Evolutionary conservation across 2,888 invertebrate genomes (phyloP), one percentile per base, ranked within the genome.

Genomic region (Chamaedrilus cognettii): DNA sequence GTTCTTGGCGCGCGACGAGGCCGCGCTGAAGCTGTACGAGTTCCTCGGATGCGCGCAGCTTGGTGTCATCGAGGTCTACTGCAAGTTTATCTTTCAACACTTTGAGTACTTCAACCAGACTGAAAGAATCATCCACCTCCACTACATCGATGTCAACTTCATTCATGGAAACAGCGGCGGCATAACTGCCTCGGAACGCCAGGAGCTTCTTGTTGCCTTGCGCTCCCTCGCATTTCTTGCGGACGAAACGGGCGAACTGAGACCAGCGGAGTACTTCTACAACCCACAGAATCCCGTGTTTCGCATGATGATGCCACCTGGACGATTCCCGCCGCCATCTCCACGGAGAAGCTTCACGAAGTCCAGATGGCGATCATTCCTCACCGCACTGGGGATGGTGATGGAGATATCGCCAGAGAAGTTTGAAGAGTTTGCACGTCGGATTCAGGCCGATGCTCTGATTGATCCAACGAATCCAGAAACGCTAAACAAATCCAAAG

Each of bases 261-360:
- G 66, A 51, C 60, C 60, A 31, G 77, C 75, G 2, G 61, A 49
- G 35, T 70, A 72, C 19, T 77, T 77, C 56, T 77, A 73, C 64
- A 74, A 76, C 62, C 72, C 72, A 0, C 64, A 72, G 11, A 69
- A 72, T 31, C 35, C 57, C 5, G 67, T 77, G 0, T 77, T 77
- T 61, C 49, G 58, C 11, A 63, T 65, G 19, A 75, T 78, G 75
- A 68, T 74, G 26, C 52, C 72, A 23, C 58, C 63, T 19, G 62
- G 70, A 1, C 69, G 70, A 30, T 72, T 78, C 32, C 70, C 73
- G 1, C 77, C 77, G 1, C n/a, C 26, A 32, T 7, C 52, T 31
- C 62, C 62, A 15, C 32, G 33, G 2, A 65, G 30, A 11, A 55
- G 26, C 28, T 73, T 73, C 69, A 64, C 51, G 19, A 61, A 70